Evolutionary conservation across 1,140 invertebrate genomes (phyloP).

Genomic region (Cataglyphis hispanica): DNA sequence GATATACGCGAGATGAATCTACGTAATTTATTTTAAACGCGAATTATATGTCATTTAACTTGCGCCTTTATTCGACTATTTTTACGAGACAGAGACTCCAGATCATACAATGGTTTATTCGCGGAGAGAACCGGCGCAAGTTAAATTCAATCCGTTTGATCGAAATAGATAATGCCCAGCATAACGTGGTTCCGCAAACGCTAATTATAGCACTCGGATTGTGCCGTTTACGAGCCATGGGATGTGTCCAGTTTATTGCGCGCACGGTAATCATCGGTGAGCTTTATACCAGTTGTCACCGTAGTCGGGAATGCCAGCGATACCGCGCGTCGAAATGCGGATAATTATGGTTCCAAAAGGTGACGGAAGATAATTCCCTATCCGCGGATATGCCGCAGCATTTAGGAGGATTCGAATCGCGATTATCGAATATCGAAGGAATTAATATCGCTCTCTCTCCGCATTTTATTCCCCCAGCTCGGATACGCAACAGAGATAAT

Average conservation of each 20-base stretch:
- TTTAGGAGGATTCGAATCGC: background rate
- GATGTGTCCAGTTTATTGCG: conserved; percentile 61
- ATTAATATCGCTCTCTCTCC: background rate
- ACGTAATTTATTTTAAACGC: background rate
- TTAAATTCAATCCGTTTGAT: conserved; percentile 57
- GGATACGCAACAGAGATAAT: background rate
- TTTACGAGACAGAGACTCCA: background rate
- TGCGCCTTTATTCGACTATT: background rate
- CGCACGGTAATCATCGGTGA: conserved; percentile 29
- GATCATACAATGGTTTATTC: conserved; percentile 44
- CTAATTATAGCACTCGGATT: conserved; percentile 60
- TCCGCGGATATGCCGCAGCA: background rate
- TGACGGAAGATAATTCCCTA: background rate
- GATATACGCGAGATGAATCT: background rate
- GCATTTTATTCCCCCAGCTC: background rate
- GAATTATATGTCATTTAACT: background rate
- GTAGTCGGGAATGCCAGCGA: conserved; percentile 10
- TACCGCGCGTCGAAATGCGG: background rate
- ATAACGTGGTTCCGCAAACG: conserved; percentile 28
- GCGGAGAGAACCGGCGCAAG: conserved; percentile 12
- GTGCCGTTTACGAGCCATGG: conserved; percentile 49
- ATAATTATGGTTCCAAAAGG: background rate
- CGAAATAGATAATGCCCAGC: conserved; percentile 56
- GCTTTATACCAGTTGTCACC: background rate
- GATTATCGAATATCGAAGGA: background rate